phyloP scores from a whole-genome alignment of 2,797 vertebrate genomes.

The Sphenopsis melanotis region DNA sequence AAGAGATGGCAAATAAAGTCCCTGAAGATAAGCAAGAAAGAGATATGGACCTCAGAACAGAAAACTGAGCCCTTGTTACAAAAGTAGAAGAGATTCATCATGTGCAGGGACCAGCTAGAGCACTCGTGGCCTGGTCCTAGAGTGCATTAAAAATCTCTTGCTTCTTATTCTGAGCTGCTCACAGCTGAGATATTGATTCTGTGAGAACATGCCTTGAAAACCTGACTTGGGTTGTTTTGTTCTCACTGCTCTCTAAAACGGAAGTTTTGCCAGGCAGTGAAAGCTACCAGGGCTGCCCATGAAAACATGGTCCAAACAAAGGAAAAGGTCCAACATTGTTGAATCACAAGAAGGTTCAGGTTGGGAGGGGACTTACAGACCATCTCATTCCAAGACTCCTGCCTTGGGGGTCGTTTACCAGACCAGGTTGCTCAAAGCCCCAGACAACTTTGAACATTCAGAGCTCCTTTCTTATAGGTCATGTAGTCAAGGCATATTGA shows the following conservation, averaged over 20 bases:
- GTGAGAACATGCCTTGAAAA: neutral
- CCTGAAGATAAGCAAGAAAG: neutral
- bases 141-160: neutral
- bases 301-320: fast-evolving
- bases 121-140: neutral
- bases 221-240: neutral
- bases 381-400: neutral
- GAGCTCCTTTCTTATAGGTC: neutral
- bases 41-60: neutral
- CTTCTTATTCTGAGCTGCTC: neutral
- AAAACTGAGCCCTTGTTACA: neutral
- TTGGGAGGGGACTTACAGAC: neutral
- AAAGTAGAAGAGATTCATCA: neutral
- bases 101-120: neutral
- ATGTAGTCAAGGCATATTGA: neutral
- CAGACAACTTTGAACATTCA: neutral
- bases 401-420: neutral
- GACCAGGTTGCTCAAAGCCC: neutral
- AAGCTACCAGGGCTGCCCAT: neutral
- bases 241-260: neutral
- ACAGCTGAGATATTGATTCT: neutral
- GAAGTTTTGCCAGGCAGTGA: neutral
- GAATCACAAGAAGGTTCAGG: neutral
- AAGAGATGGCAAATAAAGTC: neutral
- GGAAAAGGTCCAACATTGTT: neutral